Percentiles rank a stretch among this genome's conserved stretches.
Conservation (phyloP, 2,888 invertebrate genomes). For the Phengaris alcon region DNA sequence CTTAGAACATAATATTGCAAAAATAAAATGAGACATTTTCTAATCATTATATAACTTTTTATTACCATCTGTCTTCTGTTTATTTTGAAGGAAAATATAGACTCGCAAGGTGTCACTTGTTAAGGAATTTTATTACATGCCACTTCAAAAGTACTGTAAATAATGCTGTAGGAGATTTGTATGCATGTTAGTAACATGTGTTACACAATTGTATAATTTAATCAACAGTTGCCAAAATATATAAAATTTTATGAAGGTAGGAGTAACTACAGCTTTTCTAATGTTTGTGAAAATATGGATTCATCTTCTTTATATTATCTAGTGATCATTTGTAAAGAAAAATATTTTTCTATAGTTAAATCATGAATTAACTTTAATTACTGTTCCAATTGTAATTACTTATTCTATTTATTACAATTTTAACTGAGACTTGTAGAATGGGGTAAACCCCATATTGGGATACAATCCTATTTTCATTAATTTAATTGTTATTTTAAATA, state of each 20-base stretch:
- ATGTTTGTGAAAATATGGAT: neutral
- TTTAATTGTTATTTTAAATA: slow-evolving; percentile 20
- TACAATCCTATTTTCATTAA: slow-evolving; percentile 25
- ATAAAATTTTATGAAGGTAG: slow-evolving; percentile 7
- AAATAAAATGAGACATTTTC: slow-evolving; percentile 11
- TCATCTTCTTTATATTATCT: neutral
- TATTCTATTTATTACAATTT: slow-evolving; percentile 17
- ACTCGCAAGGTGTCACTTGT: neutral
- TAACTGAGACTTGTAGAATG: slow-evolving; percentile 25
- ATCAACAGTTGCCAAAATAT: slow-evolving; percentile 22
- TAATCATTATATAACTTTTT: neutral
- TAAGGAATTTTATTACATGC: neutral
- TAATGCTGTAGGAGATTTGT: neutral
- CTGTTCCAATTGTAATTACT: neutral
- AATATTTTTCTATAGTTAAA: slow-evolving; percentile 26
- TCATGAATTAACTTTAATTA: neutral
- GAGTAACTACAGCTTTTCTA: slow-evolving; percentile 15
- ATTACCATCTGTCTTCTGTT: slow-evolving; percentile 15
- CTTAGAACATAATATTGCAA: slow-evolving; percentile 23
- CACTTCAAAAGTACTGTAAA: slow-evolving; percentile 11
- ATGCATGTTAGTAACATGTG: slow-evolving; percentile 1
- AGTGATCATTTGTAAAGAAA: slow-evolving; percentile 11
- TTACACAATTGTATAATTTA: slow-evolving; percentile 18
- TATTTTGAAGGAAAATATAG: neutral
- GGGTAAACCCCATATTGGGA: slow-evolving; percentile 21